Conservation (phyloP, 2,888 invertebrate genomes). For the Drosophila multiciliata region DNA sequence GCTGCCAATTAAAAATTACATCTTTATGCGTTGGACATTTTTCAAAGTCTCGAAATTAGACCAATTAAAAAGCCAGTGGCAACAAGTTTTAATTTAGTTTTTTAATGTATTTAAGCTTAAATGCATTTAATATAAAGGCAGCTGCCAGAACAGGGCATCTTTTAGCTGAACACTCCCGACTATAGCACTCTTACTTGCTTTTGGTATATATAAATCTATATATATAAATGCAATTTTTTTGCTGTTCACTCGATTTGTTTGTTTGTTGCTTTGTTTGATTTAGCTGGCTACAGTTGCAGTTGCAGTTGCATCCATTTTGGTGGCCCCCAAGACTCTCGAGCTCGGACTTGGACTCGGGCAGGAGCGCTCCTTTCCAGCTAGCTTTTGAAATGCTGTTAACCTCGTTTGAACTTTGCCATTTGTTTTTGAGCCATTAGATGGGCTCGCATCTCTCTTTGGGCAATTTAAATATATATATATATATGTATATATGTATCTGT, state of each 20-base stretch:
- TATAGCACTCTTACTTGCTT: neutral
- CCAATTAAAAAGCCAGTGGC: neutral
- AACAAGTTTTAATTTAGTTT: neutral
- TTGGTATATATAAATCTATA: neutral
- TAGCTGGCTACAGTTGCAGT: constrained; percentile 40
- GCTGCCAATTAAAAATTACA: neutral
- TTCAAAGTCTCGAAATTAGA: neutral
- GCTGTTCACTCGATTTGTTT: constrained; percentile 46
- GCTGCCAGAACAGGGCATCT: constrained; percentile 4
- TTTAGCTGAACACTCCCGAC: neutral
- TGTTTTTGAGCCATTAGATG: constrained; percentile 78
- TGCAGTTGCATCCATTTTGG: constrained; percentile 71
- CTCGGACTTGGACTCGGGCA: constrained; percentile 30
- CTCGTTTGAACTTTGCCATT: constrained; percentile 81
- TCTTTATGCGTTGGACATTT: neutral
- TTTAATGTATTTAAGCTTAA: neutral
- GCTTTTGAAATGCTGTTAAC: constrained; percentile 79
- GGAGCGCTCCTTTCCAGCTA: constrained; percentile 53
- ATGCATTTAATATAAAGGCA: neutral
- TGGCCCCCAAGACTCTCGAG: constrained; percentile 46
- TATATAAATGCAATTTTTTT: constrained; percentile 6
- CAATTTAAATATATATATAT: constrained; percentile 67
- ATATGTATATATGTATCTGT: too few relatives aligned
- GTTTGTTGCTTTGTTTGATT: constrained; percentile 61
- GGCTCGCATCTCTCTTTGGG: constrained; percentile 67